These are phyloP conservation scores for Pitangus sulphuratus DNA, from an alignment of 2,797 vertebrate species.

Conservation along the genomic window DNA sequence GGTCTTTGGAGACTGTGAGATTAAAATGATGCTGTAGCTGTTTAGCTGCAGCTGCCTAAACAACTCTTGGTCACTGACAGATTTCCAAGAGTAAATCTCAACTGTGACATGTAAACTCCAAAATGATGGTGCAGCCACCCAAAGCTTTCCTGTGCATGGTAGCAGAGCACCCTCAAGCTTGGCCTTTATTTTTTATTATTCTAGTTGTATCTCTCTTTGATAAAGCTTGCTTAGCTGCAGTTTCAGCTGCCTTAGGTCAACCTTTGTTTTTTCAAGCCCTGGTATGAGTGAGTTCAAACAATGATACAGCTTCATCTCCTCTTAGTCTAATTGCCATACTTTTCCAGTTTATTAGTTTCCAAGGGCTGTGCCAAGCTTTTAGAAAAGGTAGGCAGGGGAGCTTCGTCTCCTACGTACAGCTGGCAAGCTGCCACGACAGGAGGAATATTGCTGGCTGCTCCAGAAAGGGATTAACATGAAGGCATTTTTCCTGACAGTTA, in stretches of 20 bases:
- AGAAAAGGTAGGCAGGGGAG: slow-evolving; percentile 75
- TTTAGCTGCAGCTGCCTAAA: not conserved
- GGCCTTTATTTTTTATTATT: not conserved
- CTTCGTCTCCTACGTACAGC: slow-evolving; percentile 24
- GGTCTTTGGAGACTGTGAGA: not conserved
- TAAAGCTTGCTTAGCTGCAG: not conserved
- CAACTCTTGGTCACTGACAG: not conserved
- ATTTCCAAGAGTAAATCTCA: not conserved
- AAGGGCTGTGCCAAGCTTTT: slow-evolving; percentile 72
- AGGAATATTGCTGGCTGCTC: slow-evolving; percentile 62
- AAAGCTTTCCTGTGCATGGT: not conserved
- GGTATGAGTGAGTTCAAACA: slow-evolving; percentile 5
- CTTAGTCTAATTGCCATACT: slow-evolving; percentile 65
- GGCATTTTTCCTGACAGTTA: slow-evolving; percentile 69
- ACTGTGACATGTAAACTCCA: not conserved
- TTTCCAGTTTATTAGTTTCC: slow-evolving; percentile 77
- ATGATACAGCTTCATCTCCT: slow-evolving; percentile 66
- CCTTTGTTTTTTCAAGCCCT: slow-evolving; percentile 24
- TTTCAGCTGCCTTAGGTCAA: slow-evolving; percentile 30
- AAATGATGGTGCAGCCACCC: not conserved
- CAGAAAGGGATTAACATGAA: slow-evolving; percentile 66
- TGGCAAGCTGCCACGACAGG: slow-evolving; percentile 61
- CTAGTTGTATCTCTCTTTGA: not conserved
- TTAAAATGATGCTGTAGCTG: not conserved
- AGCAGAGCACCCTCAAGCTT: not conserved